Conservation (phyloP, 1,140 invertebrate species). For the Parapsyche elsis region DNA sequence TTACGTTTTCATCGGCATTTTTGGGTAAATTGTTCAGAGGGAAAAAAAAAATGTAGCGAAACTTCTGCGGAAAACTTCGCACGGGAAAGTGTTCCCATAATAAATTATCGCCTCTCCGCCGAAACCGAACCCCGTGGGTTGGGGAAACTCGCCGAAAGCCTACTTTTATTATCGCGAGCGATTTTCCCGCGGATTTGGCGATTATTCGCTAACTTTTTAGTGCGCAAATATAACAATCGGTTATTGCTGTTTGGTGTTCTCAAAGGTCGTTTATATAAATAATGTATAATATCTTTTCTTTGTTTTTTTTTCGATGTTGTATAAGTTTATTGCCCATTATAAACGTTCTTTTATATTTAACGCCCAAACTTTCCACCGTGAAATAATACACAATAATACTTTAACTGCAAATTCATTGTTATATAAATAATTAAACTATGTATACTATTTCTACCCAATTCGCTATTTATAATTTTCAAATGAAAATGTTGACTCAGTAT, state of each 20-base stretch:
- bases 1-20: constrained; percentile 6
- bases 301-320: not conserved
- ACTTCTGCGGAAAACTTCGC: constrained; percentile 3
- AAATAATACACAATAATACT: too few relatives aligned
- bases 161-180: not conserved
- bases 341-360: not conserved
- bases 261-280: not conserved
- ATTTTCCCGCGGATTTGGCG: not conserved
- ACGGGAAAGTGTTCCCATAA: constrained; percentile 7
- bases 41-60: not conserved
- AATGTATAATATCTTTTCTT: not conserved
- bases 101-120: constrained; percentile 5
- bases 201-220: constrained; percentile 20
- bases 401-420: too few relatives aligned
- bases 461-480: too few relatives aligned
- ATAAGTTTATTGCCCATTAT: not conserved
- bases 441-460: too few relatives aligned
- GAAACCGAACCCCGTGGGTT: constrained; percentile 14
- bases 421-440: too few relatives aligned
- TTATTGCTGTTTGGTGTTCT: constrained; percentile 28
- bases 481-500: too few relatives aligned
- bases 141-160: constrained; percentile 19
- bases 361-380: too few relatives aligned
- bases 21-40: not conserved
- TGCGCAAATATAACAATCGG: constrained; percentile 28